Base-by-base conservation (phyloP, 1,140 invertebrate genomes). In the Pissodes strobi region DNA sequence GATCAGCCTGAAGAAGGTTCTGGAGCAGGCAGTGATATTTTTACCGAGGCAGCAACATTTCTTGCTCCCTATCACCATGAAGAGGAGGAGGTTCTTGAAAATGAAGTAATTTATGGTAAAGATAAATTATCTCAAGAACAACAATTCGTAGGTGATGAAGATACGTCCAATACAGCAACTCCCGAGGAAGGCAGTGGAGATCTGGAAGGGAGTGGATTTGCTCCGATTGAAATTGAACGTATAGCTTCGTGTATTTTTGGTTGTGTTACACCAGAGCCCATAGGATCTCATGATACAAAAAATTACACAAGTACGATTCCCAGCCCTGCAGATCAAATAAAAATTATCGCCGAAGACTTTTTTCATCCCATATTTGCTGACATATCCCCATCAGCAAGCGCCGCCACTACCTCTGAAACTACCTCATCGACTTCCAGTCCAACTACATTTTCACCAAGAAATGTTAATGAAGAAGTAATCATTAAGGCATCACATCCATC, bases 41-140 rank as follows among this genome's bases (percentile, higher is more conserved):
- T 64, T 18, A 45, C 46, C 6, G 62, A 68, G 41, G 34, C 19
- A 9, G 13, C n/a, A 1, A 46, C 41, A 46, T 13, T 19, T 39
- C 18, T 10, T 57, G 64, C 43, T 34, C 53, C 58, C n/a, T 23
- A 64, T 46, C 15, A 55, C 18, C 34, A 67, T 48, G 45, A 70
- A 61, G 67, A 73, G 19, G 76, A 79, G 63, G 83, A 85, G 38
- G 30, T 55, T 2, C 64, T 64, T 3, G 64, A 53, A 37, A 71
- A 69, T 30, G 78, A 85, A 74, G 84, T 86, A 82, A 79, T 86
- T 79, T 83, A 82, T 9, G 84, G 86, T 70, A 79, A 83, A 72
- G 81, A 84, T 21, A 41, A 77, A 21, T 73, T 81, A 71, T 78
- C 80, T 1, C 71, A 68, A 67, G 45, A 65, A 21, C 68, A 81